Conservation (phyloP, 2,888 invertebrate species). For the Dusona sp. region DNA sequence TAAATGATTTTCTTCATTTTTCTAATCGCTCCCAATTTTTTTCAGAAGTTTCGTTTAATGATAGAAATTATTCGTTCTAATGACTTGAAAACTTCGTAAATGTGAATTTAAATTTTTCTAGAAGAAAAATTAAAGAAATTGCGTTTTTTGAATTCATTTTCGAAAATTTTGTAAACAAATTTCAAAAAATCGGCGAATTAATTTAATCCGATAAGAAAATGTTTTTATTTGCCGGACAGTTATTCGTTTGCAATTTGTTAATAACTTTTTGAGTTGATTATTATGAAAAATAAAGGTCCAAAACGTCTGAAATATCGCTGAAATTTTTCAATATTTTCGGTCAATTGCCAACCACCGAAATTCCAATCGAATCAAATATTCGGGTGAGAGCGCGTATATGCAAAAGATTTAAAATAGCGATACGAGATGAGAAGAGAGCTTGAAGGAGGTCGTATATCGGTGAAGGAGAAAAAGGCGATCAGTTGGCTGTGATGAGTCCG, state of each 20-base stretch:
- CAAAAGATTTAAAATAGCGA: constrained; percentile 17
- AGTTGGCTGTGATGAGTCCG: constrained; percentile 86
- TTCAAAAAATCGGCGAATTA: no score
- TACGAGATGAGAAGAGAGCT: constrained; percentile 44
- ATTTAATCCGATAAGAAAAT: no score
- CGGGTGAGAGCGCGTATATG: background rate
- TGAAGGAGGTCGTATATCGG: constrained; percentile 12
- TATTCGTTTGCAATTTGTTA: background rate
- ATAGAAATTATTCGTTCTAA: no score
- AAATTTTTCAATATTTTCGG: background rate
- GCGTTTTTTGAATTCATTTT: no score
- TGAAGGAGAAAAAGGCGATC: constrained; percentile 63
- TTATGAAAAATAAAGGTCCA: background rate
- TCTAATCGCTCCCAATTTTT: no score
- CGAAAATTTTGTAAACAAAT: no score
- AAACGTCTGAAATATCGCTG: background rate
- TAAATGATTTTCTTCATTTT: background rate
- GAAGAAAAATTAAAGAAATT: no score
- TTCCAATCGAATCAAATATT: background rate
- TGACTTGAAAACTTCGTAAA: no score
- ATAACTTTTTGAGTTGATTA: background rate
- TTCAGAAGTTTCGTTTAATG: no score
- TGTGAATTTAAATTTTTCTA: no score
- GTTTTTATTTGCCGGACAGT: background rate
- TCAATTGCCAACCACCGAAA: background rate